Conservation (phyloP, 2,113 vertebrate genomes). For the Anser brachyrhynchus region DNA sequence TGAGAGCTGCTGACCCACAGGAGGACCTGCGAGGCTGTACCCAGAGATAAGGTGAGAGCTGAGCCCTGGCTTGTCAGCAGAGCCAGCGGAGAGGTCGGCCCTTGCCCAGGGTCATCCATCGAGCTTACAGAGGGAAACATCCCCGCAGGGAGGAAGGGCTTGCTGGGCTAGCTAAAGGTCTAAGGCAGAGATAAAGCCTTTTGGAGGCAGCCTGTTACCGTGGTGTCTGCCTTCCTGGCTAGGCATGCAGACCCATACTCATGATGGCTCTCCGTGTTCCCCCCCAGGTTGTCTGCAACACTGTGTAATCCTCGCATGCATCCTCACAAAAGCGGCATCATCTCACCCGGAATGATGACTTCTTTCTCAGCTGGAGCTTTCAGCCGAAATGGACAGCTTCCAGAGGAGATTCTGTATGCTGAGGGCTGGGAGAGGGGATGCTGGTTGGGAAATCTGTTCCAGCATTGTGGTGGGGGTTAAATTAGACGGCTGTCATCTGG, state of each 20-base stretch:
- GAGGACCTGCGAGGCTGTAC: not conserved
- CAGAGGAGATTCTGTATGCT: not conserved
- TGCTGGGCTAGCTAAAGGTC: not conserved
- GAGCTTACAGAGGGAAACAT: not conserved
- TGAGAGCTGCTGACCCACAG: not conserved
- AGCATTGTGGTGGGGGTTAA: accelerated
- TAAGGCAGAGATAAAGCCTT: not conserved
- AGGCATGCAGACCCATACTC: not conserved
- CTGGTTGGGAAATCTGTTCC: not conserved
- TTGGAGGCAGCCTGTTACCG: accelerated
- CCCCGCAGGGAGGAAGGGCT: accelerated
- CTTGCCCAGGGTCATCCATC: not conserved
- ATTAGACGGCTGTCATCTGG: not conserved
- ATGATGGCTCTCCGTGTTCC: not conserved
- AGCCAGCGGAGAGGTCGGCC: not conserved
- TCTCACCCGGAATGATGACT: not conserved
- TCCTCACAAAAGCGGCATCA: not conserved
- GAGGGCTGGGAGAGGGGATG: not conserved
- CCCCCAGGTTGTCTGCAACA: not conserved
- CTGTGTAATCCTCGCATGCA: accelerated
- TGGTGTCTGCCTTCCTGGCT: not conserved
- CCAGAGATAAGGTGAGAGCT: not conserved
- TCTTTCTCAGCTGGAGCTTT: not conserved
- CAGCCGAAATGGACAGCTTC: not conserved
- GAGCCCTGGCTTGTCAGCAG: accelerated